Base-by-base conservation (phyloP, 2,113 vertebrate genomes). In the Xenopus laevis region DNA sequence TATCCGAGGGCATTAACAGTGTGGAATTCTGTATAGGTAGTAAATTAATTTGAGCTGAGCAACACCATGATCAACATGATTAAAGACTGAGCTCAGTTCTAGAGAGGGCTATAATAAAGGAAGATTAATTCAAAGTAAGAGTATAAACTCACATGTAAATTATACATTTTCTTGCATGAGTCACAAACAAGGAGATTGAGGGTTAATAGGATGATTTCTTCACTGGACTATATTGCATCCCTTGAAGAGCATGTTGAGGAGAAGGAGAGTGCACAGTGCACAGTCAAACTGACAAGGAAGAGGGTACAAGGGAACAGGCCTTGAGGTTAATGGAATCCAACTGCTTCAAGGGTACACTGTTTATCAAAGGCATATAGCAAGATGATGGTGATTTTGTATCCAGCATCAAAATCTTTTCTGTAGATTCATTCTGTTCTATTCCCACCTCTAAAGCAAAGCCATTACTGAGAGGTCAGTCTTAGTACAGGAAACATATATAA, bases 381-480 rank as follows among this genome's bases (percentile, higher is more conserved):
- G 65, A 62, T 46, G 23, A 16, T 60, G 58, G 45, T 63, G 27
- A 63, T 76, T 76, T 68, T 47, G 58, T 68, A 45, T 63, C 66
- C 46, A 23, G 58, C 18, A 53, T 69, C 66, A 58, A 63, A 21
- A 53, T 52, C 66, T 69, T 69, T 76, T 55, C 60, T 61, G 50
- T 61, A 65, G 57, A 74, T 61, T 74, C 46, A 74, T 74, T 74
- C 44, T 74, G 44, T 65, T 40, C 8, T 40, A 7, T 50, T 74
- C 64, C 68, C 66, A 50, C 65, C 27, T 59, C 72, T 60, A 65
- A 66, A 67, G 64, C 33, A 74, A 74, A 74, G 62, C 63, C 72
- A 74, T 74, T 75, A 67, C 58, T n/a, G 46, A 62, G 58, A 75
- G 72, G 72, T 75, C 73, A 76, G 65, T 74, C 67, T 68, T 74